phyloP scores from a whole-genome alignment of 2,888 invertebrate species.

The Epistrophe eligans region DNA sequence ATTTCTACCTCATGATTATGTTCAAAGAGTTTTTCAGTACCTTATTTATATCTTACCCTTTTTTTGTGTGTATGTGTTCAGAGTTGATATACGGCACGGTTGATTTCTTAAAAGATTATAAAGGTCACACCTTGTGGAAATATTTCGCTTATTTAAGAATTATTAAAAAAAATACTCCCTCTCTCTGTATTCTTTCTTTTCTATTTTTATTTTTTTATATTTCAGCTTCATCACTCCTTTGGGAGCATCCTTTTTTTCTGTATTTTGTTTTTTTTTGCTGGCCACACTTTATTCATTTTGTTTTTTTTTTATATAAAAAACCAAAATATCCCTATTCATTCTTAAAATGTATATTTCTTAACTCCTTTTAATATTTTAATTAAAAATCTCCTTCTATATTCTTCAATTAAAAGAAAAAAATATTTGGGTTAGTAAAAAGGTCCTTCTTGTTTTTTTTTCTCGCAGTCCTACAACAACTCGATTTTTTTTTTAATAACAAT shows the following conservation, averaged over 20 bases:
- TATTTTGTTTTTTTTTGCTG: neutral
- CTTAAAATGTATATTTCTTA: slow-evolving; percentile 2
- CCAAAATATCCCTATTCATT: slow-evolving; percentile 31
- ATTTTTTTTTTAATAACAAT: slow-evolving; percentile 5
- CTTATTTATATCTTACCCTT: neutral
- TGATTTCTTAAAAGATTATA: neutral
- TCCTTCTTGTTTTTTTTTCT: neutral
- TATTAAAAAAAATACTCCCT: neutral
- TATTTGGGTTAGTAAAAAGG: slow-evolving; percentile 41
- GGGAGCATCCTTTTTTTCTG: slow-evolving; percentile 39
- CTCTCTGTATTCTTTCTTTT: neutral
- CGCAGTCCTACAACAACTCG: neutral
- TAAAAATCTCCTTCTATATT: slow-evolving; percentile 52
- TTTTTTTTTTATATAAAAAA: slow-evolving; percentile 13
- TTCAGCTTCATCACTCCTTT: slow-evolving; percentile 60
- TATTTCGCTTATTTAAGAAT: neutral
- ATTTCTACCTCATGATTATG: neutral
- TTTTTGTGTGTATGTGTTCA: neutral
- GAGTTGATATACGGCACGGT: neutral
- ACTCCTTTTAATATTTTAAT: slow-evolving; percentile 63
- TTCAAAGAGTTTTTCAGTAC: neutral
- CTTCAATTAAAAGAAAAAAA: neutral
- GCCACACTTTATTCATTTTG: slow-evolving; percentile 53
- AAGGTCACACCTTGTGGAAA: neutral
- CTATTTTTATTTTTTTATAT: slow-evolving; percentile 18